Conservation (phyloP, 2,797 vertebrate genomes). For the Scarus forsteni region DNA sequence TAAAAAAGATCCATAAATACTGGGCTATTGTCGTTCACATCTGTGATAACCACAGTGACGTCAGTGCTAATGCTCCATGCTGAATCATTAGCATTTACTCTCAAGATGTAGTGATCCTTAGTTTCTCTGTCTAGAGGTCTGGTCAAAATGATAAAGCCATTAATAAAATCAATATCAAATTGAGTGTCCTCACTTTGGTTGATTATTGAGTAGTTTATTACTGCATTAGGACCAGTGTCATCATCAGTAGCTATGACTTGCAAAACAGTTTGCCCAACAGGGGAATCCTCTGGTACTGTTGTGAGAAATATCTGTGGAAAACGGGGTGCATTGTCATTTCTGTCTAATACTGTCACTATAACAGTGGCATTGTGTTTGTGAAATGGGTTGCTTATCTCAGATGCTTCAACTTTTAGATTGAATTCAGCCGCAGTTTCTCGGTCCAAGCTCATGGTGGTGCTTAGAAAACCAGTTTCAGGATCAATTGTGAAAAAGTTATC, state of each 20-base stretch:
- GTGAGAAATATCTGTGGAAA: slow-evolving; percentile 80
- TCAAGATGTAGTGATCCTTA: slow-evolving; percentile 77
- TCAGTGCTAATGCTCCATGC: slow-evolving; percentile 85
- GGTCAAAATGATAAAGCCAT: slow-evolving; percentile 73
- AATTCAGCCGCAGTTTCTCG: slow-evolving; percentile 78
- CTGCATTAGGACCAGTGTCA: slow-evolving; percentile 76
- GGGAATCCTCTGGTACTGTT: slow-evolving; percentile 77
- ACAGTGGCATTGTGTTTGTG: slow-evolving; percentile 70
- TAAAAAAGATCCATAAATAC: slow-evolving; percentile 74
- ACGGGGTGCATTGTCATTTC: slow-evolving; percentile 84
- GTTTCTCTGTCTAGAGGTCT: slow-evolving; percentile 81
- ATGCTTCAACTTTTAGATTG: slow-evolving; percentile 79
- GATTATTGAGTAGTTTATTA: slow-evolving; percentile 74
- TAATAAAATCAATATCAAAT: slow-evolving; percentile 77
- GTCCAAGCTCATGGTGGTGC: slow-evolving; percentile 77
- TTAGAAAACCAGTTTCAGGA: slow-evolving; percentile 76
- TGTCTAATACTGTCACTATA: slow-evolving; percentile 78
- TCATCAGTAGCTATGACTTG: slow-evolving; percentile 78
- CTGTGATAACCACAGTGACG: slow-evolving; percentile 77
- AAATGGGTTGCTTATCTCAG: slow-evolving; percentile 67
- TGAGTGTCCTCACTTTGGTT: slow-evolving; percentile 64
- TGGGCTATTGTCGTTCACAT: slow-evolving; percentile 84
- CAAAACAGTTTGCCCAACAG: slow-evolving; percentile 75
- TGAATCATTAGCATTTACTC: slow-evolving; percentile 84
- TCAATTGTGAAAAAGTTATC: slow-evolving; percentile 76